Evolutionary conservation across 2,888 invertebrate species (phyloP), one percentile per base, ranked within the genome.

Genomic region (Lissocephala sabroskyi): DNA sequence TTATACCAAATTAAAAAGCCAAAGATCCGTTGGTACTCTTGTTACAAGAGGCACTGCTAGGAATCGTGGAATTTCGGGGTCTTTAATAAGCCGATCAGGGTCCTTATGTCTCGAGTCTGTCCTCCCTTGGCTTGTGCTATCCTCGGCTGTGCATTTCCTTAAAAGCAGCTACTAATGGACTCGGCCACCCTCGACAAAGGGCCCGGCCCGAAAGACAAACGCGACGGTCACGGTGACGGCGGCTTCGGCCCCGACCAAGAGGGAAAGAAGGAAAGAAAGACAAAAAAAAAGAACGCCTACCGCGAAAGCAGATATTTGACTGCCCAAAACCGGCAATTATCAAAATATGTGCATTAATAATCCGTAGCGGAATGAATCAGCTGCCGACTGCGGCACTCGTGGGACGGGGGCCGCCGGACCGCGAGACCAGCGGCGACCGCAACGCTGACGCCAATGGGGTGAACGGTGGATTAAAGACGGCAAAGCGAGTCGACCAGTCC

Each of bases 311-410:
- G 70, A 74, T 71, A 55, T 65, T 70, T 70, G 61, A 63, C 65
- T 61, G 63, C 52, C 65, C 71, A 52, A 65, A 79, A 66, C 80
- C 79, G 65, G 67, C 77, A 80, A 80, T 80, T 80, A 81, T 76
- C 76, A 64, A 80, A 81, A 80, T 79, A 81, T 79, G 80, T 68
- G 68, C 73, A 76, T 62, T 73, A 62, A 68, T 68, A 77, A 75
- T 71, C 71, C 64, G 68, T 71, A 75, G 62, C 63, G 67, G 64
- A 75, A 71, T 75, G 75, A 75, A 75, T 71, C 67, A 75, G 71
- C 75, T 75, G 71, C 75, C 68, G 61, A 53, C 53, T 59, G 56
- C 51, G 56, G 13, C 19, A 26, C 41, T n/a, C n/a, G n/a, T n/a
- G n/a, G n/a, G n/a, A n/a, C n/a, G n/a, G n/a, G n/a, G n/a, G n/a